A percentile compares a stretch with the other conserved stretches of the same genome.
These are phyloP conservation scores for Pachypsylla venusta DNA, from an alignment of 1,140 invertebrate species.

Conservation along the genomic window DNA sequence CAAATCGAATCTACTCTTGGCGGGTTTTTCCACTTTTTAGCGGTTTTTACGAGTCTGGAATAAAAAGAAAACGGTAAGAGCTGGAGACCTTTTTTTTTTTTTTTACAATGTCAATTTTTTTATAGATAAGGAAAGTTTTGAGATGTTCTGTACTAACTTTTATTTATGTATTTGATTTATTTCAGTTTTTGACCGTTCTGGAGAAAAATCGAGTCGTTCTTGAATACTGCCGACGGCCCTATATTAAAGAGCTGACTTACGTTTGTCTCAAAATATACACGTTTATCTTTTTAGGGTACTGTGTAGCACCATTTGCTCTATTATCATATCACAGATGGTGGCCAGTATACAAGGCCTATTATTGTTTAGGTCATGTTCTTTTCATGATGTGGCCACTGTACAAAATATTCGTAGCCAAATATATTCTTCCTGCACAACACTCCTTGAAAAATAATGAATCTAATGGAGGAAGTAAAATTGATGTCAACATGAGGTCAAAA, in stretches of 20 bases:
- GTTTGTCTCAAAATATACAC: constrained; percentile 57
- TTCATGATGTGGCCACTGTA: constrained; percentile 44
- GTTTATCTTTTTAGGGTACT: constrained; percentile 70
- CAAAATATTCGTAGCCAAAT: constrained; percentile 31
- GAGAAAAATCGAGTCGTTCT: constrained; percentile 35
- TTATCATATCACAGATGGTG: constrained; percentile 50
- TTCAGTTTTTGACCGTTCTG: constrained; percentile 38
- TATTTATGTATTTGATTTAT: constrained; percentile 23
- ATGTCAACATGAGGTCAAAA: too few species aligned
- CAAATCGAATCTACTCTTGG: too few species aligned
- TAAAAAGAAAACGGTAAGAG: too few species aligned
- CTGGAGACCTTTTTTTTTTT: too few species aligned
- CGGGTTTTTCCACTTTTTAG: too few species aligned
- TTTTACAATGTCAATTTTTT: too few species aligned
- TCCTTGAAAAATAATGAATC: background rate
- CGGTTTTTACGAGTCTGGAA: too few species aligned
- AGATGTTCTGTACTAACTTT: too few species aligned
- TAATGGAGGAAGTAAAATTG: too few species aligned
- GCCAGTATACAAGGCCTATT: constrained; percentile 40
- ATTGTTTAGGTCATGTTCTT: constrained; percentile 45
- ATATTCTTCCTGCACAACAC: constrained; percentile 20
- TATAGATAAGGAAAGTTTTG: too few species aligned
- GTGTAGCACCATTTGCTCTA: constrained; percentile 60
- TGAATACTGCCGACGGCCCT: constrained; percentile 23
- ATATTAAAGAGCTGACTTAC: constrained; percentile 29